A percentile compares a stretch with the other conserved stretches of the same genome.
Evolutionary conservation across 1,140 invertebrate genomes (phyloP).

Genomic region (Cyrtorhinus lividipennis): DNA sequence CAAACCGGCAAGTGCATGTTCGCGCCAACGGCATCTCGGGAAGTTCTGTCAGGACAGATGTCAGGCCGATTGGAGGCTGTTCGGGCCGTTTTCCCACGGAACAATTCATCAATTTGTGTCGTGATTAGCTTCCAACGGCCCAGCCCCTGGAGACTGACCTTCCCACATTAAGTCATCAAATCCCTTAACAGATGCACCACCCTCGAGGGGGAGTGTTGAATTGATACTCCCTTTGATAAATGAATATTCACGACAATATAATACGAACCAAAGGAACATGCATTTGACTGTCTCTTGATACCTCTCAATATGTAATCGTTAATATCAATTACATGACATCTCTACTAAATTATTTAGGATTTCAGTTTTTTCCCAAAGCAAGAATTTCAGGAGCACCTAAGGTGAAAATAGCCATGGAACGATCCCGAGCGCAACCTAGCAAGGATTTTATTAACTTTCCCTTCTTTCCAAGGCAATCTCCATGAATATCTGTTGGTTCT

Average conservation of each 20-base stretch:
- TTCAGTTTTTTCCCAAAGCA: too few relatives aligned
- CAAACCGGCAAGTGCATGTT: neutral
- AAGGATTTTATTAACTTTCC: too few relatives aligned
- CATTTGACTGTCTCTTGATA: neutral
- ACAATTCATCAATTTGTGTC: neutral
- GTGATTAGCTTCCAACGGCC: neutral
- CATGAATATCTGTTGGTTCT: too few relatives aligned
- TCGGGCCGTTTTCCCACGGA: neutral
- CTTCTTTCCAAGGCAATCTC: too few relatives aligned
- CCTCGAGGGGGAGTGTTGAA: neutral
- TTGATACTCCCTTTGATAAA: neutral
- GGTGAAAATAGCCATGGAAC: too few relatives aligned
- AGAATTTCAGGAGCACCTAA: too few relatives aligned
- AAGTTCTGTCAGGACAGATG: neutral
- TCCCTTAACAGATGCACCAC: slow-evolving; percentile 2
- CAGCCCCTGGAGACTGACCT: neutral
- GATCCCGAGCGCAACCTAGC: too few relatives aligned
- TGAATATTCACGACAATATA: neutral
- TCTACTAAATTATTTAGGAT: too few relatives aligned
- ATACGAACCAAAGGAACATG: neutral
- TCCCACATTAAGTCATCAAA: slow-evolving; percentile 6
- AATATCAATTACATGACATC: too few relatives aligned
- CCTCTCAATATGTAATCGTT: too few relatives aligned
- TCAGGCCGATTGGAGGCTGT: neutral
- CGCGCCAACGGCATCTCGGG: neutral